phyloP scores from a whole-genome alignment of 2,113 vertebrate genomes.

The Apteryx mantelli region DNA sequence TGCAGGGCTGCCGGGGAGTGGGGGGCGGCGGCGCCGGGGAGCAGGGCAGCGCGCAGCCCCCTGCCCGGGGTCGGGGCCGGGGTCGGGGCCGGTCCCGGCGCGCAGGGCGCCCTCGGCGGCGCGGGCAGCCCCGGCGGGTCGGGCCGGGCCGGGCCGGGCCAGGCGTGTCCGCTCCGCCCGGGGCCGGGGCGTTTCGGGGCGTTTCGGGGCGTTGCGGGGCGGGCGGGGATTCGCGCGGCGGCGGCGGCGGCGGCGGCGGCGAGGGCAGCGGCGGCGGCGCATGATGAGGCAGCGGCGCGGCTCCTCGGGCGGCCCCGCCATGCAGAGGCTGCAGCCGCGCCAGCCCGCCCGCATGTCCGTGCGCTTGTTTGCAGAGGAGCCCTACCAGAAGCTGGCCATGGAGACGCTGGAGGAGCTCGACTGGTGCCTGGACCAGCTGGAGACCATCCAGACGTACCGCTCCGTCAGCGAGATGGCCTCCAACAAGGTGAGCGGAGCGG shows the following conservation, averaged over 20 bases:
- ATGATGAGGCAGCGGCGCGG: conserved; percentile 83
- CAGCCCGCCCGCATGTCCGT: conserved; percentile 85
- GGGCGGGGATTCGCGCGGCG: too few relatives aligned
- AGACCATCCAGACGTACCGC: conserved; percentile 98
- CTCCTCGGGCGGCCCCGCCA: conserved; percentile 64
- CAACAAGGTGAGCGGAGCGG: conserved; percentile 88
- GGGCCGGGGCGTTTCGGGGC: too few relatives aligned
- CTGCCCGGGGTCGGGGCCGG: too few relatives aligned
- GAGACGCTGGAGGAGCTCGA: conserved; percentile 98
- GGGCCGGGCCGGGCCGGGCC: too few relatives aligned
- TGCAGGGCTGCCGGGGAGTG: neutral
- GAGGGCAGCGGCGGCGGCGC: conserved; percentile 52
- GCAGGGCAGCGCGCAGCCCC: too few relatives aligned
- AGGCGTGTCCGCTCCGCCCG: too few relatives aligned
- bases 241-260: conserved; percentile 21
- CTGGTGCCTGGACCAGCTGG: conserved; percentile 99
- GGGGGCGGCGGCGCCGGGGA: neutral
- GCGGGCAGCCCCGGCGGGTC: too few relatives aligned
- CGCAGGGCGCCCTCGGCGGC: too few relatives aligned
- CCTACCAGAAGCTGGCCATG: conserved; percentile 98
- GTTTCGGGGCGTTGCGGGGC: too few relatives aligned
- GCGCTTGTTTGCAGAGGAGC: conserved; percentile 95
- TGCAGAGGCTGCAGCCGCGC: conserved; percentile 74
- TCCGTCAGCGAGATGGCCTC: conserved; percentile 99
- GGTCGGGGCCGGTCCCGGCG: too few relatives aligned